Base-by-base conservation (phyloP, 1,140 invertebrate genomes). In the Forficula auricularia region DNA sequence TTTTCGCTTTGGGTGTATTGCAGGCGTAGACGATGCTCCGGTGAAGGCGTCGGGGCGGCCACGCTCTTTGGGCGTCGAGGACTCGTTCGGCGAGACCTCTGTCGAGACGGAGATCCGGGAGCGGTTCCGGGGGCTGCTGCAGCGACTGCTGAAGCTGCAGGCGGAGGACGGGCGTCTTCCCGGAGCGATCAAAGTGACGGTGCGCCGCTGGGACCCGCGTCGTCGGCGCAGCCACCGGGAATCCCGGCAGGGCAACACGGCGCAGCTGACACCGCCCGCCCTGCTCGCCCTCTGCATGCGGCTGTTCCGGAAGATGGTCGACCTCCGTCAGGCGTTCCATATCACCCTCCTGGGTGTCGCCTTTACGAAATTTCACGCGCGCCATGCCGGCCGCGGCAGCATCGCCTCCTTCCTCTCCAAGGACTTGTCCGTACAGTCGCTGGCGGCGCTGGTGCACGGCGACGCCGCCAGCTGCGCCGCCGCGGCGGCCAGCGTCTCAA, bases 361-460 rank as follows among this genome's bases (percentile, higher is more conserved):
- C 10, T 83, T 83, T 53, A 79, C 76, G 2, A 82, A 83, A 56
- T 83, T 83, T 48, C 71, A 74, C 46, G 78, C 82, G 52, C 65
- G 70, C 34, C 69, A 70, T 50, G 68, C 65, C 13, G 72, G 71
- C 1, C 65, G 68, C 52, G 62, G 61, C 8, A 77, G 76, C 18
- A 77, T 82, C 50, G 68, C 75, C 1, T 75, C 75, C n/a, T 82
- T 80, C 52, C 61, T 82, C 18, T 68, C 73, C 49, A 72, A 71
- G 50, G 71, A 75, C 51, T 67, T 79, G 12, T 74, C 77, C 48
- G 77, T 79, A 16, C 77, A 81, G 51, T 76, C 77, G 1, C 66
- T 79, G 44, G 67, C 77, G 40, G 72, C 67, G 43, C 62, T 75
- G 43, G 64, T 66, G 48, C 73, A 68, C 54, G 60, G 47, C 38